These are phyloP conservation scores for Tricholauxania praeusta DNA, from an alignment of 2,888 invertebrate genomes.

Conservation along the genomic window DNA sequence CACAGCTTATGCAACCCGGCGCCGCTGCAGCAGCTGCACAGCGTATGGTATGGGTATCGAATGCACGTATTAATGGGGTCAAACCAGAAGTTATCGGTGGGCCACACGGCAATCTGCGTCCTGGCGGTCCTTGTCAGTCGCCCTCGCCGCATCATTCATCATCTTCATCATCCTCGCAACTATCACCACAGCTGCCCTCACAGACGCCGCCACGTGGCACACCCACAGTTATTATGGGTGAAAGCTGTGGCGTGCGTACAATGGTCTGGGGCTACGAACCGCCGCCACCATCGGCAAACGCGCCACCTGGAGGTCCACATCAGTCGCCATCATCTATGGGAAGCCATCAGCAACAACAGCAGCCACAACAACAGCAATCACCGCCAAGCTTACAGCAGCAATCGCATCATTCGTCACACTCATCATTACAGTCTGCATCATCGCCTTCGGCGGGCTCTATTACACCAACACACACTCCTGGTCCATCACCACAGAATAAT, in stretches of 20 bases:
- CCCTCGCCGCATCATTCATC: constrained; percentile 66
- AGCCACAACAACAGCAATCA: constrained; percentile 52
- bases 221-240: constrained; percentile 93
- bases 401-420: constrained; percentile 52
- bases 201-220: constrained; percentile 72
- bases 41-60: constrained; percentile 71
- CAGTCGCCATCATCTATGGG: constrained; percentile 43
- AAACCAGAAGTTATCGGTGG: constrained; percentile 86
- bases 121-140: constrained; percentile 59
- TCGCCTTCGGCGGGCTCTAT: constrained; percentile 68
- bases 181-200: constrained; percentile 67
- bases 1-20: constrained; percentile 63
- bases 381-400: constrained; percentile 52
- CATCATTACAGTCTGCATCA: constrained; percentile 67
- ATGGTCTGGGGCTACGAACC: constrained; percentile 76
- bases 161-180: constrained; percentile 64
- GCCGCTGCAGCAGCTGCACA: constrained; percentile 61
- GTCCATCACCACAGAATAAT: constrained; percentile 69
- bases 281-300: constrained; percentile 66
- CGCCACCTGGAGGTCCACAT: constrained; percentile 37
- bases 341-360: constrained; percentile 45
- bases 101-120: constrained; percentile 61
- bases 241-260: constrained; percentile 86
- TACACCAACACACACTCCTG: constrained; percentile 65
- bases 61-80: constrained; percentile 80